These are phyloP conservation scores for Pristionchus mayeri DNA, from an alignment of 2,888 invertebrate species.

Conservation along the genomic window DNA sequence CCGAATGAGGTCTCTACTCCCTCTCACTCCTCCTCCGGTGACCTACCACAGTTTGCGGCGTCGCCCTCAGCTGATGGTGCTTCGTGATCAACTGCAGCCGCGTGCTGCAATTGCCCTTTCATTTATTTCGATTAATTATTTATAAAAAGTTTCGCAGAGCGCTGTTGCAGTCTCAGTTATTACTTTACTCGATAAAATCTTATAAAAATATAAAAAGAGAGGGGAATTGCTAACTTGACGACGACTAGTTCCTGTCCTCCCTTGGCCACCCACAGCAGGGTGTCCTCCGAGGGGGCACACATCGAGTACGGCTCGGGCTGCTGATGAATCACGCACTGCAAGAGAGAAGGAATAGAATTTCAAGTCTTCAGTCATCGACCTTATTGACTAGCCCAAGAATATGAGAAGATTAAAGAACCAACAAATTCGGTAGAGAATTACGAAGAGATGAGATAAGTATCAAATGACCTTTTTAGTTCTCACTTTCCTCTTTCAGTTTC, in stretches of 20 bases:
- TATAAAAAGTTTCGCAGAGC: no score
- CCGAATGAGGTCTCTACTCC: no score
- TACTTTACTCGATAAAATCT: not conserved
- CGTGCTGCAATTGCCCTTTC: not conserved
- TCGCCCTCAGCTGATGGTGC: not conserved
- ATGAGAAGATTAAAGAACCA: no score
- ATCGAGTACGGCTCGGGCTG: not conserved
- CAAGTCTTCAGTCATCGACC: no score
- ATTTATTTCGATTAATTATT: not conserved
- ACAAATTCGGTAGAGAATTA: no score
- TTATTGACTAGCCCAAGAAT: no score
- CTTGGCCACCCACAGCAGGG: not conserved
- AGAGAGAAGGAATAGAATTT: not conserved
- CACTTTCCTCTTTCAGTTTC: no score
- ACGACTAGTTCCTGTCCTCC: not conserved
- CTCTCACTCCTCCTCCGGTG: no score
- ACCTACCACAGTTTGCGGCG: not conserved
- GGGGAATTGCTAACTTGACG: not conserved
- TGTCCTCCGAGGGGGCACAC: not conserved
- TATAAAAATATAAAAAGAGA: not conserved
- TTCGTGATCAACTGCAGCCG: slow-evolving; percentile 11
- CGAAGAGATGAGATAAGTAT: no score
- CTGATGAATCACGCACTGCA: not conserved
- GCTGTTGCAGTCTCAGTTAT: not conserved
- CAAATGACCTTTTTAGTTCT: no score